Evolutionary conservation across 2,797 vertebrate species (phyloP).

Genomic region (Sardinella longiceps): DNA sequence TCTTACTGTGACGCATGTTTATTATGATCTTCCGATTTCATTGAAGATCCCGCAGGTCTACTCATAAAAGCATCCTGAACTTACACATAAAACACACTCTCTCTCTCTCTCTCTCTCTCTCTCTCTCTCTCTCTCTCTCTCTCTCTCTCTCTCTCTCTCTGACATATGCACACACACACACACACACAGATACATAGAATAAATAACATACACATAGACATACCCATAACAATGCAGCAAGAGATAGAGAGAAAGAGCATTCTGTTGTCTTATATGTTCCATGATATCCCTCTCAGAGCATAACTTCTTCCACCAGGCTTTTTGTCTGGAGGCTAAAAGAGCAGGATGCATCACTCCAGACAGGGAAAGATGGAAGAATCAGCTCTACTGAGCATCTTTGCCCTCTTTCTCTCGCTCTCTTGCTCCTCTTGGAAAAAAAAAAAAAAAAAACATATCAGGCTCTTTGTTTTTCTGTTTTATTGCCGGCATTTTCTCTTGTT

Average conservation of each 20-base stretch:
- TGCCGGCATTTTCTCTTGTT: neutral
- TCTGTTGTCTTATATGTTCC: neutral
- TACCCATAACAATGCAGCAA: neutral
- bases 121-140: too few species aligned
- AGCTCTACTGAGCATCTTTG: neutral
- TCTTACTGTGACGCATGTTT: neutral
- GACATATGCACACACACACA: neutral
- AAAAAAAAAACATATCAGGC: neutral
- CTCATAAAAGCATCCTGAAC: neutral
- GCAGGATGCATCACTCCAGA: neutral
- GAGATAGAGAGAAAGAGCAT: too few species aligned
- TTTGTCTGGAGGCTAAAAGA: neutral
- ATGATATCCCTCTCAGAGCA: neutral
- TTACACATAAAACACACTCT: neutral
- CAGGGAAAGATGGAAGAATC: neutral
- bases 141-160: too few species aligned
- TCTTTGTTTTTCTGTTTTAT: constrained; percentile 19
- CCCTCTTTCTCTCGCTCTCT: neutral
- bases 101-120: too few species aligned
- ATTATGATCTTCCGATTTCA: neutral
- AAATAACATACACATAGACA: neutral
- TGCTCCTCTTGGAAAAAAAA: neutral
- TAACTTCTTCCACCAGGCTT: neutral
- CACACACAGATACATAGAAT: neutral
- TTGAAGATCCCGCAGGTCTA: neutral